phyloP scores from a whole-genome alignment of 2,888 invertebrate species.

The Pyrgus malvae region DNA sequence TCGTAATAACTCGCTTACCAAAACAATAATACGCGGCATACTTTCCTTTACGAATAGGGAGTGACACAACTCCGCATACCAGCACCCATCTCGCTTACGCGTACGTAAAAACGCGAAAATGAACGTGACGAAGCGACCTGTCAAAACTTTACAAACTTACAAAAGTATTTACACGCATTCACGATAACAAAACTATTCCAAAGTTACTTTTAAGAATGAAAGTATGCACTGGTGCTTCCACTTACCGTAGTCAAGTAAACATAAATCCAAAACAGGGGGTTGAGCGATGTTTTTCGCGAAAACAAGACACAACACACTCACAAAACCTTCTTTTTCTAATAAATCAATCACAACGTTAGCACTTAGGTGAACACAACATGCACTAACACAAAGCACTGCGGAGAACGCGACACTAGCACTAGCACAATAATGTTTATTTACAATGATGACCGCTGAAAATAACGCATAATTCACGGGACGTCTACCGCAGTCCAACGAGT shows the following conservation, averaged over 20 bases:
- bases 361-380: slow-evolving; percentile 56
- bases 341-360: slow-evolving; percentile 51
- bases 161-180: slow-evolving; percentile 57
- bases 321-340: slow-evolving; percentile 54
- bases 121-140: slow-evolving; percentile 55
- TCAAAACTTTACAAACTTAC: slow-evolving; percentile 58
- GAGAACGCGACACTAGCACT: slow-evolving; percentile 51
- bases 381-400: slow-evolving; percentile 58
- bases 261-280: slow-evolving; percentile 75
- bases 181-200: slow-evolving; percentile 42
- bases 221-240: slow-evolving; percentile 26
- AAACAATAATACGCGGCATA: slow-evolving; percentile 74
- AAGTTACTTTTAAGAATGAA: slow-evolving; percentile 19
- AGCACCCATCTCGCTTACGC: slow-evolving; percentile 55
- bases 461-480: slow-evolving; percentile 62
- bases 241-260: slow-evolving; percentile 74
- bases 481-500: slow-evolving; percentile 64
- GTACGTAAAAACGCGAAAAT: slow-evolving; percentile 38
- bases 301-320: slow-evolving; percentile 75
- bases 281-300: slow-evolving; percentile 61
- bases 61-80: slow-evolving; percentile 53
- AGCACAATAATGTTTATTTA: slow-evolving; percentile 65
- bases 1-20: slow-evolving; percentile 68
- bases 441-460: slow-evolving; percentile 53
- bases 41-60: slow-evolving; percentile 63